phyloP scores from a whole-genome alignment of 2,113 vertebrate genomes.

The Anas platyrhynchos region DNA sequence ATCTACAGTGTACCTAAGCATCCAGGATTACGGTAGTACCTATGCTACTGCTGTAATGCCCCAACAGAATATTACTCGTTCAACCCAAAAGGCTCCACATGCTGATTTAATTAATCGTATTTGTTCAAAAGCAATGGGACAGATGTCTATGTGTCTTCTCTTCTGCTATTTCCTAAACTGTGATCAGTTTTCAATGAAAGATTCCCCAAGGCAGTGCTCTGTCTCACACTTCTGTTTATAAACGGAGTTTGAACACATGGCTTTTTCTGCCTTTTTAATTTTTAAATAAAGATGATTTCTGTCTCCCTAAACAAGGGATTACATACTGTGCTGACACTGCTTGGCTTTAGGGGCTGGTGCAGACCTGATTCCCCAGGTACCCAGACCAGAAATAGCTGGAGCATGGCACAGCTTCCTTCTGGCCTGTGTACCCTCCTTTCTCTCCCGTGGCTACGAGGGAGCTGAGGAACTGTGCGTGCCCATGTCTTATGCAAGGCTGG shows the following conservation, averaged over 20 bases:
- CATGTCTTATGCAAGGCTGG: neutral
- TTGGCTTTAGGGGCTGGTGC: neutral
- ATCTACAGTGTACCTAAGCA: neutral
- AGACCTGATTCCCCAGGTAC: neutral
- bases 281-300: neutral
- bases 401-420: fast-evolving
- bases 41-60: neutral
- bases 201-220: conserved; percentile 17
- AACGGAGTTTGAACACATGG: neutral
- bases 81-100: neutral
- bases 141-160: neutral
- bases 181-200: neutral
- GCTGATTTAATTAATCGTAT: conserved; percentile 18
- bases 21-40: neutral
- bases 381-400: neutral
- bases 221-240: conserved; percentile 31
- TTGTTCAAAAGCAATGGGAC: neutral
- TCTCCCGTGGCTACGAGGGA: neutral
- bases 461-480: neutral
- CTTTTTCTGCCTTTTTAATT: neutral
- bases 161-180: neutral
- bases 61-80: neutral
- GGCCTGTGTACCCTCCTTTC: neutral
- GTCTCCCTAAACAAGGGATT: neutral
- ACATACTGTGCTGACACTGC: neutral